Percentiles rank a stretch among this genome's conserved stretches.
These are phyloP conservation scores for Acronicta psi DNA, from an alignment of 2,888 invertebrate species.

Conservation along the genomic window DNA sequence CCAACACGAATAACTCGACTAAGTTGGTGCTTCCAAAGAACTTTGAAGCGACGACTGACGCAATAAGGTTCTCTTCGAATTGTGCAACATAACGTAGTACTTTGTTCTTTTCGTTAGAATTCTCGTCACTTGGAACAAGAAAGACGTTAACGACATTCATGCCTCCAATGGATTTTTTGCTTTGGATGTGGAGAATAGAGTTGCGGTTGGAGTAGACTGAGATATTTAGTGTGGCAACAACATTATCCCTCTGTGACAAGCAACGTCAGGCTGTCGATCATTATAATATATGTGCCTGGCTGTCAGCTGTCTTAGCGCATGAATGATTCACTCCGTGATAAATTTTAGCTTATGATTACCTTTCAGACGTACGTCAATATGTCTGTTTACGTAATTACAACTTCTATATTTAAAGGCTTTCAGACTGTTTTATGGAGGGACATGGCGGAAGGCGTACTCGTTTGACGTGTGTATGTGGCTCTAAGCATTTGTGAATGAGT, in stretches of 20 bases:
- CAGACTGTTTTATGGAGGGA: constrained; percentile 76
- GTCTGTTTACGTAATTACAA: constrained; percentile 87
- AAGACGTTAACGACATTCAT: constrained; percentile 61
- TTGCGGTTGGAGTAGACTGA: constrained; percentile 48
- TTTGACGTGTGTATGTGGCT: constrained; percentile 72
- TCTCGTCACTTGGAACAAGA: constrained; percentile 67
- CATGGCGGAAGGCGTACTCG: constrained; percentile 74
- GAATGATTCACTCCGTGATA: constrained; percentile 89
- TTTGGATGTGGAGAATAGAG: constrained; percentile 45
- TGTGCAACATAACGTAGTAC: constrained; percentile 69
- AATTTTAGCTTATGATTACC: constrained; percentile 89
- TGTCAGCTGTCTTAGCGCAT: constrained; percentile 88
- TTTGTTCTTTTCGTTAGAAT: constrained; percentile 86
- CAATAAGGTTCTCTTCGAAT: constrained; percentile 72
- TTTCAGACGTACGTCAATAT: constrained; percentile 87
- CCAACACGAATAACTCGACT: constrained; percentile 74
- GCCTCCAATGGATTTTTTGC: constrained; percentile 47
- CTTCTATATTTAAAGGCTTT: constrained; percentile 80
- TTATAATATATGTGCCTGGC: constrained; percentile 88
- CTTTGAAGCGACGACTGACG: constrained; percentile 64
- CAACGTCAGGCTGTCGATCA: constrained; percentile 88
- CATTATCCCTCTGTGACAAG: constrained; percentile 88
- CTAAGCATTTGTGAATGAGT: constrained; percentile 74
- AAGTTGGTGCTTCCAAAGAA: constrained; percentile 62
- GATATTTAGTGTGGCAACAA: constrained; percentile 79